phyloP scores from a whole-genome alignment of 2,888 invertebrate species.

The Abrostola triplasia region DNA sequence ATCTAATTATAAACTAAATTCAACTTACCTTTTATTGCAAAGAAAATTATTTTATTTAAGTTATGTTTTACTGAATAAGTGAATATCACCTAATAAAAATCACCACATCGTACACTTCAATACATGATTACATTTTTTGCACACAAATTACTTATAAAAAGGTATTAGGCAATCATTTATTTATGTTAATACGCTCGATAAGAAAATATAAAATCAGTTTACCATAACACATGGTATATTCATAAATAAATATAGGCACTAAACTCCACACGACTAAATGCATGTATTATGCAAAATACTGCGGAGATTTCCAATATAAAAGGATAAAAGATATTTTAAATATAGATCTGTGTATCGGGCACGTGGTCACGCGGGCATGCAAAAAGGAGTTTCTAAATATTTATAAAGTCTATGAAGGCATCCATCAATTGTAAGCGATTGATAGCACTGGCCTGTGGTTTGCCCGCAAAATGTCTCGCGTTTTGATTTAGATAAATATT shows the following conservation, averaged over 20 bases:
- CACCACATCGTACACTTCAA: too few relatives aligned
- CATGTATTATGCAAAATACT: conserved; percentile 64
- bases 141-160: too few relatives aligned
- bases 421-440: conserved; percentile 60
- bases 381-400: conserved; percentile 63
- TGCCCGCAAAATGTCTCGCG: conserved; percentile 19
- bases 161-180: neutral
- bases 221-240: conserved; percentile 26
- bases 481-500: conserved; percentile 41
- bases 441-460: conserved; percentile 46
- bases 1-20: too few relatives aligned
- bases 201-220: conserved; percentile 15
- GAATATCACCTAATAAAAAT: too few relatives aligned
- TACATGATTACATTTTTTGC: too few relatives aligned
- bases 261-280: conserved; percentile 58
- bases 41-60: too few relatives aligned
- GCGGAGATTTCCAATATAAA: conserved; percentile 55
- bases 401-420: conserved; percentile 58
- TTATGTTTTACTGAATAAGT: too few relatives aligned
- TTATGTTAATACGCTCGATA: conserved; percentile 9
- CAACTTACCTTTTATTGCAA: too few relatives aligned
- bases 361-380: conserved; percentile 53
- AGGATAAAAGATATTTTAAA: conserved; percentile 62
- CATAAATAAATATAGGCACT: conserved; percentile 41
- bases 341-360: conserved; percentile 48